phyloP scores from a whole-genome alignment of 2,888 invertebrate genomes.

The Embidobia sp. region DNA sequence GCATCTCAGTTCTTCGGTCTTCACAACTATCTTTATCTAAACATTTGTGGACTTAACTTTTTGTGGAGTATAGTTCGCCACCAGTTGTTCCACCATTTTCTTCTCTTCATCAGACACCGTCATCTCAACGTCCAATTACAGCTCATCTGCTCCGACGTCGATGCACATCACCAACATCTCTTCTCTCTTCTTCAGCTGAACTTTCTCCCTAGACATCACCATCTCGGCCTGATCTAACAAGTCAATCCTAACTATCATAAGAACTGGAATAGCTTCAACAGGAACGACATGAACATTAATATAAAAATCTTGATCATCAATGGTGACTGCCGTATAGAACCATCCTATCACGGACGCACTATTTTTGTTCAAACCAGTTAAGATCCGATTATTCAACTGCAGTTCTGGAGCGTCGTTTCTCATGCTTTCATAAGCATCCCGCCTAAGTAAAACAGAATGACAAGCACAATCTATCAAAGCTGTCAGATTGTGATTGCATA shows the following conservation, averaged over 20 bases:
- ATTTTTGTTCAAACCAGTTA: background rate
- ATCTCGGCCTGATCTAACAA: conserved; percentile 33
- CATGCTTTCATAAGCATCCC: background rate
- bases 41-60: no score
- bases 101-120: no score
- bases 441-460: conserved; percentile 4
- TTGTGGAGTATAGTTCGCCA: no score
- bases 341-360: background rate
- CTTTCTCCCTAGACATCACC: background rate
- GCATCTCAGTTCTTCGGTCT: no score
- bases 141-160: background rate
- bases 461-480: conserved; percentile 27
- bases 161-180: conserved; percentile 2
- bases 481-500: conserved; percentile 3
- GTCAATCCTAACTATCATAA: conserved; percentile 36
- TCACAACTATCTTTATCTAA: no score
- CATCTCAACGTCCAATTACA: no score
- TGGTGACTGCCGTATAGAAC: background rate
- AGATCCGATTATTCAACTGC: background rate
- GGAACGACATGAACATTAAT: conserved; percentile 25
- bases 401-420: background rate
- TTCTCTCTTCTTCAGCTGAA: background rate
- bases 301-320: conserved; percentile 14
- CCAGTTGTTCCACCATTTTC: no score
- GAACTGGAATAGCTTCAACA: conserved; percentile 17